Base-by-base conservation (phyloP, 2,888 invertebrate genomes). In the Pegoplata infirma region DNA sequence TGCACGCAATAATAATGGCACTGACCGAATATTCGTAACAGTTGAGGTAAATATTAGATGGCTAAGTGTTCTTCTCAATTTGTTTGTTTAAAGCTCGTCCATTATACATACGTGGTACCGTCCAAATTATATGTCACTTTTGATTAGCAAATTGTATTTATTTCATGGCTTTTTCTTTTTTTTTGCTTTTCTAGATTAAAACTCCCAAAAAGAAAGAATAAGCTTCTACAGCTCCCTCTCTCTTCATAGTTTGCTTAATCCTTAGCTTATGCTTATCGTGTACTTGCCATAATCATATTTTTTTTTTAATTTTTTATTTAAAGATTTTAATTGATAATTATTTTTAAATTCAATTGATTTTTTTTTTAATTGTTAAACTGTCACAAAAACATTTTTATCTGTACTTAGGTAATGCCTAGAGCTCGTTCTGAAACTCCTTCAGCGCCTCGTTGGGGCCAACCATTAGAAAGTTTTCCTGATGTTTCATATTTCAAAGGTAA, bases 21-120 rank as follows among this genome's bases (percentile, higher is more conserved):
- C 94, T 82, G 96, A 96, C 86, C 91, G 96, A 85, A 94, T 95
- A 49, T 96, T 96, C 89, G 95, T 96, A 82, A 96, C 96, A 40
- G 93, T 97, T 77, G 93, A 92, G 91, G 95, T 96, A 90, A 82
- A 40, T 55, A n/a, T 66, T 66, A 71, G n/a, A n/a, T n/a, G n/a
- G n/a, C n/a, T n/a, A n/a, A n/a, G n/a, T n/a, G n/a, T 10, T 16
- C 3, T n/a, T 51, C 3, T 25, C 6, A 3, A 40, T n/a, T 4
- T 40, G 10, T 40, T 1, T n/a, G 36, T 40, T 12, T 40, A 5
- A 3, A 47, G 19, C 32, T 2, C 28, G 44, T 59, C 10, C 5
- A 7, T 5, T 8, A 40, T 3, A 32, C 8, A 7, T 32, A n/a
- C 19, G 25, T 64, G 17, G 49, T 63, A 23, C 51, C 25, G 47